Evolutionary conservation across 2,888 invertebrate genomes (phyloP).

Genomic region (Eurois occulta): DNA sequence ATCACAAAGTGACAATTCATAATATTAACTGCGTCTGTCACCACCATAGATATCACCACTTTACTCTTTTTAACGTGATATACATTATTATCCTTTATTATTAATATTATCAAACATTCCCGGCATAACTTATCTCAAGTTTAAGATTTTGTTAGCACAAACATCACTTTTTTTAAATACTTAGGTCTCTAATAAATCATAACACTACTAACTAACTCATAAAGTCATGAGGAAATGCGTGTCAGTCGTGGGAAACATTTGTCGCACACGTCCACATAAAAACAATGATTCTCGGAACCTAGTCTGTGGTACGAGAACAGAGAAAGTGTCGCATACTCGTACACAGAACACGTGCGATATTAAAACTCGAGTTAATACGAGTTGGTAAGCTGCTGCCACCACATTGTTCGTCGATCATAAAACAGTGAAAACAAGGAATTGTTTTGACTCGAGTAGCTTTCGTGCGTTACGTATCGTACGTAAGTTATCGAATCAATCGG

Average conservation of each 20-base stretch:
- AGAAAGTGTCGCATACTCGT: conserved; percentile 49
- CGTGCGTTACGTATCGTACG: conserved; percentile 39
- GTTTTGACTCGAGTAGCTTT: conserved; percentile 58
- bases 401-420: conserved; percentile 49
- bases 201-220: background rate
- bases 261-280: conserved; percentile 28
- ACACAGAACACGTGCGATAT: conserved; percentile 37
- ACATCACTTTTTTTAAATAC: background rate
- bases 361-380: conserved; percentile 34
- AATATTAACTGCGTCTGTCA: too few relatives aligned
- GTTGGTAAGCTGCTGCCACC: conserved; percentile 28
- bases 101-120: too few relatives aligned
- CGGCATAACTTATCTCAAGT: background rate
- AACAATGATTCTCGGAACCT: conserved; percentile 44
- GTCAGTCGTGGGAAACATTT: conserved; percentile 56
- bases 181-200: background rate
- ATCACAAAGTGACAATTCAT: too few relatives aligned
- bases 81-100: too few relatives aligned
- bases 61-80: too few relatives aligned
- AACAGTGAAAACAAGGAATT: conserved; percentile 65
- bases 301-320: conserved; percentile 30
- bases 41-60: too few relatives aligned
- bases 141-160: background rate
- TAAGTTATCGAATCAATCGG: conserved; percentile 40
- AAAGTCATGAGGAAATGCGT: conserved; percentile 48